Base-by-base conservation (phyloP, 2,888 invertebrate genomes). In the Drosophila anomalata region DNA sequence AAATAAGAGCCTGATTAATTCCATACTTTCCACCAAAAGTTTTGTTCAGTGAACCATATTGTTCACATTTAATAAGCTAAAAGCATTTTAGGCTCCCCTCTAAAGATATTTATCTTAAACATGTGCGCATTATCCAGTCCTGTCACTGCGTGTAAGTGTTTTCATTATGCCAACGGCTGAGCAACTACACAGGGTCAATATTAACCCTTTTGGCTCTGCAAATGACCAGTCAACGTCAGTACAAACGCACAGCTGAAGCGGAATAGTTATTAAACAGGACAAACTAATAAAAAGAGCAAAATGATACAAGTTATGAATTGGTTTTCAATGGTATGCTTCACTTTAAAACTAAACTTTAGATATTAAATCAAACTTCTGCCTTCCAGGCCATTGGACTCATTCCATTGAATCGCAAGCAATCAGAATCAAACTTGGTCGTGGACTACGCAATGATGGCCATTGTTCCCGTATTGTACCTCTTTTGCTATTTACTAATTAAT, bases 381-480 rank as follows among this genome's bases (percentile, higher is more conserved):
- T 8, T 0, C 1, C 53, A 91, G 90, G 66, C 75, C 36, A 83
- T 87, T 48, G 91, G 91, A 1, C 75, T 91, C 0, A 79, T 90
- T 39, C 91, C 91, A 1, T 74, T 90, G n/a, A 89, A 90, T 61
- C 89, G 89, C 0, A 68, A 80, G 33, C 62, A 78, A 39, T 1
- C 36, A 12, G 14, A 62, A 1, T 76, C 88, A 6, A 87, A 76
- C 26, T 47, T 76, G 3, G 4, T 79, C 8, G 6, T 76, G 11
- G 91, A 91, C 59, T 91, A 90, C 33, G 29, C 76, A 2, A 59
- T 90, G 39, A 91, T 91, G 90, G 26, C 81, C 3, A 55, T 89
- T 2, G 46, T 90, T 55, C 91, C 91, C 2, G 42, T 82, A 11
- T 26, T 83, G 3, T 91, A 91, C 69, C 17, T 90, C 11, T 33